These are phyloP conservation scores for Lanius collurio DNA, from an alignment of 2,113 vertebrate genomes.

Conservation along the genomic window DNA sequence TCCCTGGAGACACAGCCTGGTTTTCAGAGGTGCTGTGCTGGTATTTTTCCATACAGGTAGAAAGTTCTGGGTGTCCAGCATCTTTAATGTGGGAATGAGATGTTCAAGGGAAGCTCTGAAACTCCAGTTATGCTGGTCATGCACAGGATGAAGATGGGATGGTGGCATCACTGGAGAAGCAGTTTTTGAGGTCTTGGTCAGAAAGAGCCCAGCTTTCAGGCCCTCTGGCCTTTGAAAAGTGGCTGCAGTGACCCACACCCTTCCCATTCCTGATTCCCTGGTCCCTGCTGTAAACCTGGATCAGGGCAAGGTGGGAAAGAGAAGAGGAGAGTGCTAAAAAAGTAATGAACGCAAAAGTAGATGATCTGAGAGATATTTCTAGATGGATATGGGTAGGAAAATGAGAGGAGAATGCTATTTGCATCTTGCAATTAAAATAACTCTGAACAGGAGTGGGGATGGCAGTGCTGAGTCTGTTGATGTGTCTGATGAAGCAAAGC, in stretches of 20 bases:
- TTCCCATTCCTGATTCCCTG: not conserved
- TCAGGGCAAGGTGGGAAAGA: not conserved
- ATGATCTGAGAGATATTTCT: constrained; percentile 47
- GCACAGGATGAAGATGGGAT: not conserved
- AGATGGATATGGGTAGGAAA: constrained; percentile 63
- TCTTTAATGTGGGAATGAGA: not conserved
- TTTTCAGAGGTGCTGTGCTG: not conserved
- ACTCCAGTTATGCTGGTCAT: not conserved
- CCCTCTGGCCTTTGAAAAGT: not conserved
- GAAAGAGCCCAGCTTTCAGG: not conserved
- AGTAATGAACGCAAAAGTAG: not conserved
- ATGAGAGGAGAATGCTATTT: constrained; percentile 63
- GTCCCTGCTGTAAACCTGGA: not conserved
- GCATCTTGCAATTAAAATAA: constrained; percentile 73
- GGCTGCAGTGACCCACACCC: not conserved
- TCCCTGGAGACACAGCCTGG: not conserved
- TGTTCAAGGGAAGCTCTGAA: not conserved
- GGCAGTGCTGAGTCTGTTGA: constrained; percentile 65
- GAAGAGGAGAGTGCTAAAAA: not conserved
- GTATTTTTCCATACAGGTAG: not conserved
- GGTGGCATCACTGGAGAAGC: not conserved
- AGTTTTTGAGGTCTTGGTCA: not conserved
- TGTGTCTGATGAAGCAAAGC: constrained; percentile 74
- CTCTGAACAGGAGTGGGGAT: constrained; percentile 50
- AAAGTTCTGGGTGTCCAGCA: not conserved